phyloP scores from a whole-genome alignment of 2,113 vertebrate species.

The Dasyprocta punctata region DNA sequence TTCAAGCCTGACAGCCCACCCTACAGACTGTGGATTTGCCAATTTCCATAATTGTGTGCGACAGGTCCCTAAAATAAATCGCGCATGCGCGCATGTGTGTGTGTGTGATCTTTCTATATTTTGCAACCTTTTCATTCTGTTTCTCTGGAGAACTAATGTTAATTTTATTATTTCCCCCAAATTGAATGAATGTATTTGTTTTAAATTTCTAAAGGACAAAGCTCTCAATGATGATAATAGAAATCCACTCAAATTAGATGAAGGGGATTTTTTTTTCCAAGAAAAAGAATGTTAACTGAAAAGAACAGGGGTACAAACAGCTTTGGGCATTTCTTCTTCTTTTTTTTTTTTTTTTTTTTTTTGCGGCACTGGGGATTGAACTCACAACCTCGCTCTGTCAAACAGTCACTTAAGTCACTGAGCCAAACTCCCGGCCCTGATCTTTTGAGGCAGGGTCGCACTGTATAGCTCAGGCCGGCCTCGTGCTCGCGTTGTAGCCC shows the following conservation, averaged over 20 bases:
- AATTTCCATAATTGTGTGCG: not conserved
- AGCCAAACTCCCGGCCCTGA: too few species aligned
- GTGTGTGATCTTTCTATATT: not conserved
- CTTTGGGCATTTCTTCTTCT: not conserved
- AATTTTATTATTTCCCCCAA: not conserved
- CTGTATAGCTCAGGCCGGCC: too few species aligned
- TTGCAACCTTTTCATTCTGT: not conserved
- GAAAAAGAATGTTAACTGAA: not conserved
- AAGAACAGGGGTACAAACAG: not conserved
- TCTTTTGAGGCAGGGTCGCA: too few species aligned
- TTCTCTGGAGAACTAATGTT: not conserved
- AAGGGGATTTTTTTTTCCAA: not conserved
- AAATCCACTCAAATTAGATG: constrained; percentile 7
- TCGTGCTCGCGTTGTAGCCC: too few species aligned
- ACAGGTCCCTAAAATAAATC: not conserved
- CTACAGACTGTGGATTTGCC: not conserved
- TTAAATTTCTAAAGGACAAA: constrained; percentile 13
- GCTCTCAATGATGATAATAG: constrained; percentile 14
- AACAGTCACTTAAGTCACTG: too few species aligned
- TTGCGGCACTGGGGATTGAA: too few species aligned
- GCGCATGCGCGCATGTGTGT: not conserved
- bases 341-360: too few species aligned
- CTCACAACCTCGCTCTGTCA: too few species aligned
- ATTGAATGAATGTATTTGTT: not conserved
- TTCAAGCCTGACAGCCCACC: not conserved